A percentile compares a stretch with the other conserved stretches of the same genome.
Evolutionary conservation across 2,888 invertebrate species (phyloP).

Genomic region (Philaethria dido): DNA sequence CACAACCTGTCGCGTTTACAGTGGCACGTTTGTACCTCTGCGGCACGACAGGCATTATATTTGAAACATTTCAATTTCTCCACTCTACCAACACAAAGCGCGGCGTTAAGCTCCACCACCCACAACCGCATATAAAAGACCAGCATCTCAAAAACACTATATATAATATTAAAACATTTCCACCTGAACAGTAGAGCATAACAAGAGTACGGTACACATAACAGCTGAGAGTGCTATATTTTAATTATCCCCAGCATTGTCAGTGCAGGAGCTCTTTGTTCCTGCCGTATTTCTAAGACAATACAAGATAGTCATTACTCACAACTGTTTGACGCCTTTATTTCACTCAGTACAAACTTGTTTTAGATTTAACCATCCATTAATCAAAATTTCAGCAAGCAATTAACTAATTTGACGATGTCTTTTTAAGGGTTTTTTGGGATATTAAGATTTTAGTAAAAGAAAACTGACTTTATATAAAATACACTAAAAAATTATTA

Average conservation of each 20-base stretch:
- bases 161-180: background rate
- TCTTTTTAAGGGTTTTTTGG: slow-evolving; percentile 20
- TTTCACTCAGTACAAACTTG: slow-evolving; percentile 34
- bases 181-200: background rate
- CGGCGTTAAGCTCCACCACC: no score
- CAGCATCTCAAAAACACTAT: background rate
- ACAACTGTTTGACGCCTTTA: slow-evolving; percentile 37
- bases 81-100: no score
- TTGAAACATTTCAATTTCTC: no score
- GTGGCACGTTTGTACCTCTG: no score
- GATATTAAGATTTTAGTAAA: background rate
- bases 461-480: no score
- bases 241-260: slow-evolving; percentile 44
- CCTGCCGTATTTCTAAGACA: slow-evolving; percentile 41
- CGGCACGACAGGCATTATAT: no score
- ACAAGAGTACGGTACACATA: background rate
- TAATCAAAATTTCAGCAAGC: slow-evolving; percentile 39
- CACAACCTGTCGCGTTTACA: no score
- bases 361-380: slow-evolving; percentile 31
- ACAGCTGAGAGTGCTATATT: slow-evolving; percentile 41
- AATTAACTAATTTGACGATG: slow-evolving; percentile 37
- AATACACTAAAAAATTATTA: no score
- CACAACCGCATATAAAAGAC: background rate
- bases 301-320: slow-evolving; percentile 44
- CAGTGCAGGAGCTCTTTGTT: slow-evolving; percentile 42